These are phyloP conservation scores for Vulpes ferrilata DNA, from an alignment of 2,113 vertebrate genomes.

Conservation along the genomic window DNA sequence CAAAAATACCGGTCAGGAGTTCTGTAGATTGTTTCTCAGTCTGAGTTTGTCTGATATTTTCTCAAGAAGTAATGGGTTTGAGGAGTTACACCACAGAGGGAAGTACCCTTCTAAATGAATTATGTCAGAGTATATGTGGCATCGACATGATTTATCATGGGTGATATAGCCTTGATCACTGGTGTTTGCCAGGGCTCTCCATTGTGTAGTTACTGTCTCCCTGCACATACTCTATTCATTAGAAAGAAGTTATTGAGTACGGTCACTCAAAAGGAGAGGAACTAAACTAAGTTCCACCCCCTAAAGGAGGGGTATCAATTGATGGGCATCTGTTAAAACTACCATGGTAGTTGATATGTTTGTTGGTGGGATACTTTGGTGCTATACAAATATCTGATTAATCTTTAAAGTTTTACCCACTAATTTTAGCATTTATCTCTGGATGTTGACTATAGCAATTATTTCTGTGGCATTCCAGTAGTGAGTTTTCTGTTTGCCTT, in stretches of 20 bases:
- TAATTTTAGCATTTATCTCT: neutral
- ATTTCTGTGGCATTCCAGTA: neutral
- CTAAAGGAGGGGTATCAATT: neutral
- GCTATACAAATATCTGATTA: neutral
- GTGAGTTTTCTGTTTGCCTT: neutral
- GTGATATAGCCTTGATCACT: neutral
- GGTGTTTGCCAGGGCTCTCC: neutral
- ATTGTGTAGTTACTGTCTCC: neutral
- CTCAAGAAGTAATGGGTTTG: neutral
- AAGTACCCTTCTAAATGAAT: neutral
- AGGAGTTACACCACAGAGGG: neutral
- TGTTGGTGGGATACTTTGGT: neutral
- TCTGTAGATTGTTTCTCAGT: neutral
- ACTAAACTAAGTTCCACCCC: neutral
- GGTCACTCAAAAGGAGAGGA: neutral
- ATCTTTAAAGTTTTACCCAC: neutral
- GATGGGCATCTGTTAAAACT: neutral
- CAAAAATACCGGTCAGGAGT: neutral
- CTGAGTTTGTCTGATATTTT: conserved; percentile 2
- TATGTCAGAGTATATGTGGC: neutral
- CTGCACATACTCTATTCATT: neutral
- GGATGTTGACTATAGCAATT: neutral
- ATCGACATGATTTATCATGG: too few relatives aligned
- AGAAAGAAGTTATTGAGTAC: neutral
- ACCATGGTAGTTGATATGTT: neutral